A percentile compares a stretch with the other conserved stretches of the same genome.
phyloP scores from a whole-genome alignment of 1,140 invertebrate species.

The Caenorhabditis elegans region WBcel235 BX284602.5:6880501-6881000 shows the following conservation, averaged over 20 bases:
- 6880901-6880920: conserved; percentile 83
- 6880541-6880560: background rate
- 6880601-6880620: too few species aligned
- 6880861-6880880: conserved; percentile 89
- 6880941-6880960: background rate
- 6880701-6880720: background rate
- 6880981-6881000: too few species aligned
- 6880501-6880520: background rate
- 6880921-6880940: conserved; percentile 83
- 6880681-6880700: too few species aligned
- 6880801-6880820: conserved; percentile 82
- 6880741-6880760: background rate
- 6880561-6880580: background rate
- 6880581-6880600: background rate
- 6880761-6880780: conserved; percentile 9
- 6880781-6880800: conserved; percentile 63
- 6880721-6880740: conserved; percentile 4
- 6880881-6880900: conserved; percentile 95
- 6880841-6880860: conserved; percentile 87
- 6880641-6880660: background rate
- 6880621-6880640: too few species aligned
- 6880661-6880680: too few species aligned
- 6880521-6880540: background rate
- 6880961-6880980: background rate
- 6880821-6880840: conserved; percentile 89